Evolutionary conservation across 2,797 vertebrate genomes (phyloP).

Genomic region (Picus viridis): DNA sequence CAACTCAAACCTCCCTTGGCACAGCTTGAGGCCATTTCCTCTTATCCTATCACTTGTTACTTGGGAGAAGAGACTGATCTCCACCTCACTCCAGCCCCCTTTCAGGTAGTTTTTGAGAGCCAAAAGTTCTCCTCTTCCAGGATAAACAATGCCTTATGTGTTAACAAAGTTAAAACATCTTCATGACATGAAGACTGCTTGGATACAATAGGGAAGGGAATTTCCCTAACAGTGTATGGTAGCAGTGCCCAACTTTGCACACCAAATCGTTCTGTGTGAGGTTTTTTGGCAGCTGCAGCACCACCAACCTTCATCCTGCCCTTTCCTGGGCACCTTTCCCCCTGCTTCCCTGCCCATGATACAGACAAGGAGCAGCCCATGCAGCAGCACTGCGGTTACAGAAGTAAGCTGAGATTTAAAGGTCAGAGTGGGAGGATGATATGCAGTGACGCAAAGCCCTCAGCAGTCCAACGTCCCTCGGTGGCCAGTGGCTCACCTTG

Average conservation of each 20-base stretch:
- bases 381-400: background rate
- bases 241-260: background rate
- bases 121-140: too few species aligned
- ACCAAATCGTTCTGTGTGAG: accelerated
- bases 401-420: background rate
- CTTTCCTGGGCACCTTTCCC: background rate
- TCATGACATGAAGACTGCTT: background rate
- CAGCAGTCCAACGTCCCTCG: background rate
- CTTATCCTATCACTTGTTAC: too few species aligned
- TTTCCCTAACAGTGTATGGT: background rate
- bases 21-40: too few species aligned
- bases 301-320: accelerated
- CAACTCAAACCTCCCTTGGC: too few species aligned
- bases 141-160: too few species aligned
- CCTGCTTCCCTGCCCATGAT: accelerated
- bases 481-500: background rate
- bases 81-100: too few species aligned
- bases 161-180: background rate
- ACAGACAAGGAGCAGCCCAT: background rate
- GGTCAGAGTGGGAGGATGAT: background rate
- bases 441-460: background rate
- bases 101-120: too few species aligned
- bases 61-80: too few species aligned
- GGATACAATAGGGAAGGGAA: background rate
- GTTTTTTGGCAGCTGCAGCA: background rate